Base-by-base conservation (phyloP, 2,888 invertebrate genomes). In the Clivina fossor region DNA sequence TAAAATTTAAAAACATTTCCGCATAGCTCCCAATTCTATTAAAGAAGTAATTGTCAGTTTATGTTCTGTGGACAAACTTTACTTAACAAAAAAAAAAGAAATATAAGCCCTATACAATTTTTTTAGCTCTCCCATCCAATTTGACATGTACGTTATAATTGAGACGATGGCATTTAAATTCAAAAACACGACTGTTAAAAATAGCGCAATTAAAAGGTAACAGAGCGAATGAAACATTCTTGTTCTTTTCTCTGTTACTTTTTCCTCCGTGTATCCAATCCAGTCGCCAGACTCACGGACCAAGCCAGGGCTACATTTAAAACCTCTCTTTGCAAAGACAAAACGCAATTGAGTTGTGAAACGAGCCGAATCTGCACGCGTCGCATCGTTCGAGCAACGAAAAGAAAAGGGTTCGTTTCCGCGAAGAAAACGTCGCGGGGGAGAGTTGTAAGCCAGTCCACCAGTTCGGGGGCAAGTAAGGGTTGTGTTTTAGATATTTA, bases 401-500 rank as follows among this genome's bases (percentile, higher is more conserved):
- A 24, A 38, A 9, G 18, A 8, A 24, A 43, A 43, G 43, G 43
- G 43, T 22, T 43, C 8, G 22, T 2, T 15, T 26, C 26, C 4
- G 18, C 32, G 18, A 9, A 33, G n/a, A n/a, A n/a, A n/a, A n/a
- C n/a, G n/a, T n/a, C n/a, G n/a, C n/a, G n/a, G n/a, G n/a, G n/a
- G n/a, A n/a, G n/a, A n/a, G n/a, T n/a, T n/a, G n/a, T n/a, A n/a
- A n/a, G n/a, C n/a, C n/a, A n/a, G n/a, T n/a, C n/a, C n/a, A n/a
- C n/a, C n/a, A n/a, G 20, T 44, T 24, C 22, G 51, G 26, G n/a
- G n/a, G n/a, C n/a, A n/a, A n/a, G n/a, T 38, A 44, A 33, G 44
- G 44, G 35, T 53, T 44, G 53, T 66, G 64, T 67, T 68, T n/a
- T 69, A 69, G 70, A 70, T 73, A 72, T 72, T 72, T 72, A 72